These are phyloP conservation scores for Pachypanchax playfairii DNA, from an alignment of 2,113 vertebrate genomes.

Conservation along the genomic window DNA sequence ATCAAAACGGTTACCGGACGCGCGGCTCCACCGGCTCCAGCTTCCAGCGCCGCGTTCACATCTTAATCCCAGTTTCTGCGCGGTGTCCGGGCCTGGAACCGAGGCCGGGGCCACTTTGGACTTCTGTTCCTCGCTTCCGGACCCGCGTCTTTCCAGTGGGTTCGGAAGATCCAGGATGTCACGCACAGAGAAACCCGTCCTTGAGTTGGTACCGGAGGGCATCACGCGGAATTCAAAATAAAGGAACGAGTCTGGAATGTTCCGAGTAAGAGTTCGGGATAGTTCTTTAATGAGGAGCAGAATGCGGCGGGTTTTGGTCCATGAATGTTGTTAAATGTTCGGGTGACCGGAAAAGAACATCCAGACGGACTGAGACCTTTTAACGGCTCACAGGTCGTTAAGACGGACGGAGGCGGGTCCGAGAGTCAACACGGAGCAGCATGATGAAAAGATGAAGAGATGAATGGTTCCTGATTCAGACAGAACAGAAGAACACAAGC, in stretches of 20 bases:
- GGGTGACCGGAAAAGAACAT: too few species aligned
- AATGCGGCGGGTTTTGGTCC: too few species aligned
- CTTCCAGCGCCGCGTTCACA: constrained; percentile 82
- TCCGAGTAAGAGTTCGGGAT: constrained; percentile 81
- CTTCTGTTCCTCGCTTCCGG: constrained; percentile 81
- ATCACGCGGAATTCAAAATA: constrained; percentile 72
- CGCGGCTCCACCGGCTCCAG: constrained; percentile 85
- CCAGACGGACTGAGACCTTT: too few species aligned
- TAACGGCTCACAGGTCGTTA: too few species aligned
- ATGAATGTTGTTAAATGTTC: too few species aligned
- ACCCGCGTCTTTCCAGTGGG: constrained; percentile 77
- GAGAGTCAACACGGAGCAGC: too few species aligned
- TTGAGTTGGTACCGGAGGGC: constrained; percentile 85
- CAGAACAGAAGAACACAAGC: too few species aligned
- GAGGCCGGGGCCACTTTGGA: constrained; percentile 76
- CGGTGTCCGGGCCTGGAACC: constrained; percentile 70
- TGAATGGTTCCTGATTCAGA: too few species aligned
- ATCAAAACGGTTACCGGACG: constrained; percentile 68
- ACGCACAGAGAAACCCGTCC: constrained; percentile 93
- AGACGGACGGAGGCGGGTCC: too few species aligned
- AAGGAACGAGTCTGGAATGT: constrained; percentile 45
- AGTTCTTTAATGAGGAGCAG: too few species aligned
- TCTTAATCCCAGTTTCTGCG: constrained; percentile 75
- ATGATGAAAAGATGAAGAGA: too few species aligned
- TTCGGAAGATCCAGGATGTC: constrained; percentile 92